Percentiles rank a stretch among this genome's conserved stretches.
phyloP scores from a whole-genome alignment of 2,797 vertebrate genomes.

The Pyrocephalus nanus region DNA sequence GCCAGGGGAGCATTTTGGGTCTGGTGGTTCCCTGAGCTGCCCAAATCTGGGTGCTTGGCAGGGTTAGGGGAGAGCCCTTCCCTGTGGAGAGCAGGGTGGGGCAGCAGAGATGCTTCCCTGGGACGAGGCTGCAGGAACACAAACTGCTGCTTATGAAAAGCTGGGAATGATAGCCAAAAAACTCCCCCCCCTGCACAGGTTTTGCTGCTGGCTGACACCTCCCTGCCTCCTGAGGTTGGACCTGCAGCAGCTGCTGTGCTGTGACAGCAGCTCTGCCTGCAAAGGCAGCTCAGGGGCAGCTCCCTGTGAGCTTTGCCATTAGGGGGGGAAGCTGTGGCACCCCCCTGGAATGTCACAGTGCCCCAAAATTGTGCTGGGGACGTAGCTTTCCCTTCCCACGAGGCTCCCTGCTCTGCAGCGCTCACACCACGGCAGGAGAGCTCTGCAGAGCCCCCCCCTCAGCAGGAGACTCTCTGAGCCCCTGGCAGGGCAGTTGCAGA shows the following conservation, averaged over 20 bases:
- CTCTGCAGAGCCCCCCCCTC: not conserved
- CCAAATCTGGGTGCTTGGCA: not conserved
- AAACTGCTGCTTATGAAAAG: not conserved
- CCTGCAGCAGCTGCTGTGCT: not conserved
- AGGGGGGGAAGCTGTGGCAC: not conserved
- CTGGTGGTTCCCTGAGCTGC: not conserved
- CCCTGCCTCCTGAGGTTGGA: not conserved
- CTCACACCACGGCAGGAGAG: not conserved
- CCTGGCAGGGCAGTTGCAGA: not conserved
- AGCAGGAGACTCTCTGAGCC: accelerated
- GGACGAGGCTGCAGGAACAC: not conserved
- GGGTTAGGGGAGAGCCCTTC: not conserved
- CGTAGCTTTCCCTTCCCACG: accelerated
- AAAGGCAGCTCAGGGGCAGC: not conserved
- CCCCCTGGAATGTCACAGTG: not conserved
- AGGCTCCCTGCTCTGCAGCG: not conserved
- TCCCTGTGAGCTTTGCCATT: accelerated
- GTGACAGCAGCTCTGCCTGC: not conserved
- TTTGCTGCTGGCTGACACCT: not conserved
- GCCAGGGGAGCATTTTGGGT: not conserved
- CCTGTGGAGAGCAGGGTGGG: not conserved
- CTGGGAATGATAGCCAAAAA: not conserved
- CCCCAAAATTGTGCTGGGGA: not conserved
- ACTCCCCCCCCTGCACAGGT: not conserved
- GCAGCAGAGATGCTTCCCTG: not conserved